Base-by-base conservation (phyloP, 2,113 vertebrate genomes). In the Typhlomys cinereus region DNA sequence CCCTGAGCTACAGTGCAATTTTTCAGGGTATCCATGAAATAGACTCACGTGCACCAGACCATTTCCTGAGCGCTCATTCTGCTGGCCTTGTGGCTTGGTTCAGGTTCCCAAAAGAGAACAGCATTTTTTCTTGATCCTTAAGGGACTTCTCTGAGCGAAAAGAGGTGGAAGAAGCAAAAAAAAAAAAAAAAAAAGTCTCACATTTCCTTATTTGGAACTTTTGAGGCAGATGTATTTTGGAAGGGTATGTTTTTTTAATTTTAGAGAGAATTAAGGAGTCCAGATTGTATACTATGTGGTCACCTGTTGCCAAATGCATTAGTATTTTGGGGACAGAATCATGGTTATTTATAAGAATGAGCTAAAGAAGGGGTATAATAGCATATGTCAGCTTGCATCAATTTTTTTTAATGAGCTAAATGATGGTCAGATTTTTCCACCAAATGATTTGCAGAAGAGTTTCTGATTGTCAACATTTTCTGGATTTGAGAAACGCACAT, bases 301-400 rank as follows among this genome's bases (percentile, higher is more conserved):
- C 27, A 69, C 10, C 1, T 14, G n/a, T 34, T 61, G 34, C 27
- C 41, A 69, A 76, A 59, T 29, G 27, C 50, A 34, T 52, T 66
- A 57, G 67, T 36, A 21, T 75, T 88, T 83, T 50, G 70, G 29
- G 20, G 36, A 29, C 23, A 82, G 69, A 81, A 82, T 17, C 57
- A 74, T 34, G 36, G 83, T 29, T 88, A 50, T 41, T 59, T 15
- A 39, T 29, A 67, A 69, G 76, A 76, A 31, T 84, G n/a, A 88
- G 34, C 50, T 76, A 93, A 69, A 81, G 54, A 62, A 50, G 39
- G 27, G n/a, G 18, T 44, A 84, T 41, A 93, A 89, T 78, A 83
- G 70, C 61, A 76, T 21, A 73, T n/a, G 21, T 36, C 15, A 70
- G 0, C 78, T 70, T 41, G n/a, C 74, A 54, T 21, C n/a, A 85